Evolutionary conservation across 2,113 vertebrate species (phyloP), one percentile per base, ranked within the genome.

Genomic region (Paracanthobrama guichenoti): DNA sequence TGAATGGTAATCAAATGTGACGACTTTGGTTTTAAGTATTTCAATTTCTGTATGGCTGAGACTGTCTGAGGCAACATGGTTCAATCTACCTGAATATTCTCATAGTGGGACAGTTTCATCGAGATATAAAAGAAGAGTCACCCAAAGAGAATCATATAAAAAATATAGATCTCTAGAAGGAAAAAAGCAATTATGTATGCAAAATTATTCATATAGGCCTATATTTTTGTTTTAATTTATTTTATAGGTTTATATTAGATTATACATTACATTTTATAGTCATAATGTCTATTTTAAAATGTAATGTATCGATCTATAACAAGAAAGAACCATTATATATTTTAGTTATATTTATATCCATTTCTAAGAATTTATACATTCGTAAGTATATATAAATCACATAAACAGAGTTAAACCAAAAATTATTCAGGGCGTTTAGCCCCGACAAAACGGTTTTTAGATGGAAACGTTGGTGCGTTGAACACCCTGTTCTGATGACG

Each of bases 21-120:
- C 44, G 55, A 79, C 76, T 79, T 79, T 79, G 76, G n/a, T 24
- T 79, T 79, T 24, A n/a, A 79, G 62, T 79, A 79, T 79, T 79
- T 79, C 76, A 39, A 20, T 46, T 62, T 79, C 7, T 79, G 57
- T 26, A 26, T 14, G 57, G 57, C 53, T 42, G 53, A 44, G 12
- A 22, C 7, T 57, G 11, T 57, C 9, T 77, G 20, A 13, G 39
- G n/a, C 14, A 76, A 35, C 48, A 31, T 22, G 24, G 35, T 59
- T 39, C 18, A 13, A 4, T 39, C 28, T 39, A 16, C 75, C 75
- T 59, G 50, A 77, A 53, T 59, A 39, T 50, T 26, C 55, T 55
- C 4, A 35, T 22, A 2, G 53, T 20, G 53, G 18, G 20, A 2
- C 18, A 55, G 53, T 55, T 55, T 55, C 18, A 55, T 55, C 53